Evolutionary conservation across 2,113 vertebrate species (phyloP), one percentile per base, ranked within the genome.

Genomic region (Felis catus): DNA sequence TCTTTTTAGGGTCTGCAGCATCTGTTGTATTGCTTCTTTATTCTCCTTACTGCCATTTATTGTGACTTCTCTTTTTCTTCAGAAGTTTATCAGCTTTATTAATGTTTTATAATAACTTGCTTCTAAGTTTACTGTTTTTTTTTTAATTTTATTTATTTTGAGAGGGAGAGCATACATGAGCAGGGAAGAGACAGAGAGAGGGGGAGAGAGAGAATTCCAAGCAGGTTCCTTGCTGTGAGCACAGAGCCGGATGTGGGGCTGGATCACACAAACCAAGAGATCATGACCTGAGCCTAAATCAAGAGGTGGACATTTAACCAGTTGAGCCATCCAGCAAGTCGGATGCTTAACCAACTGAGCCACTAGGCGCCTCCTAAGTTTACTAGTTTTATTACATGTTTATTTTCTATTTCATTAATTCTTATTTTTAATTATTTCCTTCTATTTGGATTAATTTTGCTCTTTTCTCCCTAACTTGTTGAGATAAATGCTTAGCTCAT

Each of bases 331-430:
- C 19, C 15, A 19, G 55, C 55, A 21, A 58, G 55, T 58, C 19
- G 19, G 19, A 58, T 58, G 19, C 55, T 58, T 58, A 58, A 58
- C 58, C 58, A 58, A 8, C 21, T 58, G 58, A 58, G 58, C 58
- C 58, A 58, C 58, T 23, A 19, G 58, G 58, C 3, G 58, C 58
- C 55, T 70, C 63, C 21, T 86, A 25, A 66, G 18, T 88, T 58
- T 76, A 41, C 19, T 82, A 36, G 27, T 83, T 89, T 36, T 87
- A 10, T 80, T 86, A 36, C 65, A 14, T 74, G 19, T 33, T 76
- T 95, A 87, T 84, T 93, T 79, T 85, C 23, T 84, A 36, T 65
- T 80, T 85, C 18, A 18, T 33, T 86, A 85, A 85, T 79, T 79
- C 8, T 68, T 92, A 74, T 70, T 81, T 89, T 73, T 41, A 74